These are phyloP conservation scores for Malacosoma neustria DNA, from an alignment of 2,888 invertebrate genomes.

Conservation along the genomic window DNA sequence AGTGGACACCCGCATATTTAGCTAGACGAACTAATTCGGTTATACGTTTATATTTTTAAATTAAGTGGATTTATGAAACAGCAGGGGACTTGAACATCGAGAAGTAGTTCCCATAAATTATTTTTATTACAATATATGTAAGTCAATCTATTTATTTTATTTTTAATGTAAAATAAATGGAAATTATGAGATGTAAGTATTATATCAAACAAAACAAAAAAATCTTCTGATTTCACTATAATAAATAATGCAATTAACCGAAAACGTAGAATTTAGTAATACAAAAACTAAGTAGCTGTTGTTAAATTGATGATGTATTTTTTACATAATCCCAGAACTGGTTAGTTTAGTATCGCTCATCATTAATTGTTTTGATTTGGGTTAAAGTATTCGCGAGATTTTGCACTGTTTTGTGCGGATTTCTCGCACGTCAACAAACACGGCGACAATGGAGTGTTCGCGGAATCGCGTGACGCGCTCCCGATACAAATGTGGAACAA, in stretches of 20 bases:
- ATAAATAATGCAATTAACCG: no score
- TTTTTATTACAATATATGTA: no score
- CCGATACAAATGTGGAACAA: constrained; percentile 69
- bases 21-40: constrained; percentile 38
- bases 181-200: no score
- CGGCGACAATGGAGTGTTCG: constrained; percentile 64
- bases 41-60: constrained; percentile 34
- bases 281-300: no score
- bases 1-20: constrained; percentile 61
- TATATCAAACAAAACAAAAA: no score
- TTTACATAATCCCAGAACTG: neutral
- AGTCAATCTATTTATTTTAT: no score
- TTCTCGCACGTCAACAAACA: constrained; percentile 58
- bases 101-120: neutral
- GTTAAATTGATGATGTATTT: no score
- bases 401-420: constrained; percentile 44
- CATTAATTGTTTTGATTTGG: constrained; percentile 51
- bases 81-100: constrained; percentile 17
- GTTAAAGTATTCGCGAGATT: constrained; percentile 55
- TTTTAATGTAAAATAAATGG: no score
- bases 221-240: no score
- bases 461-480: constrained; percentile 53
- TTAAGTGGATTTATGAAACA: constrained; percentile 37
- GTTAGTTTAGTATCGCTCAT: constrained; percentile 31
- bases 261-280: no score